Percentiles rank a stretch among this genome's conserved stretches.
phyloP scores from a whole-genome alignment of 2,113 vertebrate species.

The Psilopsiagon aymara region DNA sequence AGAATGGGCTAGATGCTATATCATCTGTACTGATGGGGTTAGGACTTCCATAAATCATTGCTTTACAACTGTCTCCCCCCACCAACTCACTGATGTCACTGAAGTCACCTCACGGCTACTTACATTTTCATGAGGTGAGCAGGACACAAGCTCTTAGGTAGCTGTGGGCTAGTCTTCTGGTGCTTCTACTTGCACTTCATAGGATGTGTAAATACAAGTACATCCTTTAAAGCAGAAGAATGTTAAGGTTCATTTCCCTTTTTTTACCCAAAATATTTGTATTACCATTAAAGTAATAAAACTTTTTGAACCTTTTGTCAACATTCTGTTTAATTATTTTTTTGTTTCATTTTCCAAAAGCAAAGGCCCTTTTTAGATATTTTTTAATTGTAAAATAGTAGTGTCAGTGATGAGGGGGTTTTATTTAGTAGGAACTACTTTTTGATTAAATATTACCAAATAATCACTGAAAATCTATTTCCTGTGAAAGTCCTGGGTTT shows the following conservation, averaged over 20 bases:
- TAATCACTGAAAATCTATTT: not conserved
- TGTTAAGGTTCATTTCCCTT: accelerated
- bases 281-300: not conserved
- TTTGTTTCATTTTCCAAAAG: not conserved
- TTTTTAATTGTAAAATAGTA: not conserved
- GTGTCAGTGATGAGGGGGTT: not conserved
- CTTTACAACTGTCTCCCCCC: not conserved
- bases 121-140: not conserved
- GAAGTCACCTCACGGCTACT: not conserved
- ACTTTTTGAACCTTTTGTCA: not conserved
- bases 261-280: not conserved
- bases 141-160: not conserved
- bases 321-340: not conserved
- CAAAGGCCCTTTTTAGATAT: accelerated
- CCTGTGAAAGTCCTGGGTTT: not conserved
- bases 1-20: not conserved
- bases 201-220: not conserved
- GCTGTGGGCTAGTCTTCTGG: not conserved
- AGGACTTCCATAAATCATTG: not conserved
- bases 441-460: not conserved
- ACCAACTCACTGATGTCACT: too few species aligned
- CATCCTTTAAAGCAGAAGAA: not conserved
- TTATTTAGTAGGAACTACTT: not conserved
- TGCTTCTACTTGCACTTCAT: not conserved
- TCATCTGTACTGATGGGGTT: not conserved